These are phyloP conservation scores for Hermaeophaga mercurialis DNA, from an alignment of 2,888 invertebrate species.

Conservation along the genomic window DNA sequence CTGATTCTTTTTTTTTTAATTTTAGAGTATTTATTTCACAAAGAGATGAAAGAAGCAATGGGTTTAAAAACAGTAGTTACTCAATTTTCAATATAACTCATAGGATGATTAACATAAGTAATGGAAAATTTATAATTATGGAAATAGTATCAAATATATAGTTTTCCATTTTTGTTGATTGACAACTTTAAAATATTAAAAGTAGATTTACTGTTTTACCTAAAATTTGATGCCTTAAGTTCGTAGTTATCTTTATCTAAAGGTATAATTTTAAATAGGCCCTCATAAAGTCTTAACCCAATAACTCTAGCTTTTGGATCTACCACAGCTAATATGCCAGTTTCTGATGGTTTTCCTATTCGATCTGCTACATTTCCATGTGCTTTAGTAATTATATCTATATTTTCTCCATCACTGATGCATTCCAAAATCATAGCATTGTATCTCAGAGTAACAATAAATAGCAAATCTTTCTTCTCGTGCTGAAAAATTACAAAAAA, in stretches of 20 bases:
- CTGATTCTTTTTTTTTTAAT: too few relatives aligned
- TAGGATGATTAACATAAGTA: too few relatives aligned
- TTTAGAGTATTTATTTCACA: too few relatives aligned
- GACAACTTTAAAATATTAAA: too few relatives aligned
- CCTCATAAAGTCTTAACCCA: slow-evolving; percentile 93
- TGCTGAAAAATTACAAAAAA: slow-evolving; percentile 65
- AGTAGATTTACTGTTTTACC: slow-evolving; percentile 56
- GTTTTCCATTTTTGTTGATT: too few relatives aligned
- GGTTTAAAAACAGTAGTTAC: too few relatives aligned
- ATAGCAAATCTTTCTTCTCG: slow-evolving; percentile 89
- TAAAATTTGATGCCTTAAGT: slow-evolving; percentile 85
- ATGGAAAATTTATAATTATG: too few relatives aligned
- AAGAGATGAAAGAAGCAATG: too few relatives aligned
- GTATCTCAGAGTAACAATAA: slow-evolving; percentile 91
- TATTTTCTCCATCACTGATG: slow-evolving; percentile 72
- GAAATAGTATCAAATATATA: too few relatives aligned
- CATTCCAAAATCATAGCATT: slow-evolving; percentile 98
- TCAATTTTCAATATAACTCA: too few relatives aligned
- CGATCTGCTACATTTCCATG: slow-evolving; percentile 96
- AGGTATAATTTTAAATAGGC: slow-evolving; percentile 96
- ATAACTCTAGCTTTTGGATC: slow-evolving; percentile 96
- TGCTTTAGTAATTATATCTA: slow-evolving; percentile 93
- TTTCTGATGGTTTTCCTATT: slow-evolving; percentile 94
- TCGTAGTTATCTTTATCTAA: slow-evolving; percentile 93
- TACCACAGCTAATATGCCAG: slow-evolving; percentile 93